A percentile compares a stretch with the other conserved stretches of the same genome.
These are phyloP conservation scores for Phalacrocorax brasilianus DNA, from an alignment of 2,113 vertebrate genomes.

Conservation along the genomic window DNA sequence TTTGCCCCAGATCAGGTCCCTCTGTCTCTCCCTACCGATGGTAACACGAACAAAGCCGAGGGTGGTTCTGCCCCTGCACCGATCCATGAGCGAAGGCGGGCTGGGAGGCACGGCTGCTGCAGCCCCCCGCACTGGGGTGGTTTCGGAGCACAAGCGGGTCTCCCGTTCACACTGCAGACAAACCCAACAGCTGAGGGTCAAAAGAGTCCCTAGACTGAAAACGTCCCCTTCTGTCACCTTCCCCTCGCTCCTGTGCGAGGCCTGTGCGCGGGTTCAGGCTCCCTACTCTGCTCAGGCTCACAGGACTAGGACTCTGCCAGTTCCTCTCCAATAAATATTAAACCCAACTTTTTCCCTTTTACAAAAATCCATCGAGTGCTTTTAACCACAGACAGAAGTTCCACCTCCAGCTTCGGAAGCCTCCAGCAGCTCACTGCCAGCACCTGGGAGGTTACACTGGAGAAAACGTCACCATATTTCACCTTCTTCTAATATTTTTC, in stretches of 20 bases:
- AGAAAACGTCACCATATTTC: too few relatives aligned
- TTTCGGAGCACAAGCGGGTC: accelerated
- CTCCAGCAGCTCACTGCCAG: background rate
- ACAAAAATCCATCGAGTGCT: background rate
- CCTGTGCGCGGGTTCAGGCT: accelerated
- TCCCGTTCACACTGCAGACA: background rate
- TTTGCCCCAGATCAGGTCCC: background rate
- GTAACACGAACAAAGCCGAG: background rate
- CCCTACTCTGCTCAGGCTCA: background rate
- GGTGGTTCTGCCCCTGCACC: background rate
- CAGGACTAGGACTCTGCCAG: too few relatives aligned
- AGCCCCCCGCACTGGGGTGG: accelerated
- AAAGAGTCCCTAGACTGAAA: background rate
- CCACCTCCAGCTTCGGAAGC: accelerated
- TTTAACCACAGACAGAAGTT: background rate
- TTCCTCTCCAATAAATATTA: too few relatives aligned
- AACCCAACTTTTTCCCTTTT: background rate
- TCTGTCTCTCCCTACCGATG: background rate
- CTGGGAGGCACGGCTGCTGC: background rate
- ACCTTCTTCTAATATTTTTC: background rate
- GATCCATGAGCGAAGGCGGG: background rate
- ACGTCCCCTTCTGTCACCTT: too few relatives aligned
- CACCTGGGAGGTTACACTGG: background rate
- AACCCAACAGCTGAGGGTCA: background rate
- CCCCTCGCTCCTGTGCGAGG: background rate